Evolutionary conservation across 2,888 invertebrate species (phyloP).

Genomic region (Dryocosmus kuriphilus): DNA sequence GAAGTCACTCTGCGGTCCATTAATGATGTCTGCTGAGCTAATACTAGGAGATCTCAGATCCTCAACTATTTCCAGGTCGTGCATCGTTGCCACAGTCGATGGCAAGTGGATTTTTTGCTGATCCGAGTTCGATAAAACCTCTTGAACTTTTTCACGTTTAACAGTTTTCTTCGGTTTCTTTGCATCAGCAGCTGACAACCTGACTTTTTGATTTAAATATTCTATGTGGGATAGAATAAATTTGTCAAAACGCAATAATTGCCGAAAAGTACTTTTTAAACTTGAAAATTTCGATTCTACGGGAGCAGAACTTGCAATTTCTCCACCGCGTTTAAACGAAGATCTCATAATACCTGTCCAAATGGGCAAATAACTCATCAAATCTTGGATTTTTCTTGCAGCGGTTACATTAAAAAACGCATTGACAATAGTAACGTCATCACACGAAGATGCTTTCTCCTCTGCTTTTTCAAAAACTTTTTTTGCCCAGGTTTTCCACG

Average conservation of each 20-base stretch:
- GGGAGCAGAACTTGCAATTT: no score
- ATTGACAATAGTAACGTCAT: neutral
- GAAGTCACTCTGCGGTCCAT: neutral
- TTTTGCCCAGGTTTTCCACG: no score
- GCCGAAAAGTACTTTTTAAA: no score
- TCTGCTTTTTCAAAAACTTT: neutral
- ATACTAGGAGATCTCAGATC: no score
- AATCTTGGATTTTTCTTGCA: neutral
- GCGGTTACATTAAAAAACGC: neutral
- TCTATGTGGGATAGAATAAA: neutral
- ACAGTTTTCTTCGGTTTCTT: neutral
- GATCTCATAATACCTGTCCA: neutral
- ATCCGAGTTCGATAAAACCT: neutral
- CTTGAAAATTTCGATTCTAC: no score
- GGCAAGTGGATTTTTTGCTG: neutral
- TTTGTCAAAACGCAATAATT: no score
- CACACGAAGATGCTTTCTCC: neutral
- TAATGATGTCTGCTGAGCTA: neutral
- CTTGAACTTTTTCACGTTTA: no score
- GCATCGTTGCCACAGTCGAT: no score
- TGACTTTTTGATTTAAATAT: neutral
- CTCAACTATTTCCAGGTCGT: no score
- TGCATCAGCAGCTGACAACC: no score
- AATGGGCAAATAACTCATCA: neutral
- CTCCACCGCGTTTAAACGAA: no score